Evolutionary conservation across 2,113 vertebrate genomes (phyloP), one percentile per base, ranked within the genome.

Genomic region (Oryzias woworae): DNA sequence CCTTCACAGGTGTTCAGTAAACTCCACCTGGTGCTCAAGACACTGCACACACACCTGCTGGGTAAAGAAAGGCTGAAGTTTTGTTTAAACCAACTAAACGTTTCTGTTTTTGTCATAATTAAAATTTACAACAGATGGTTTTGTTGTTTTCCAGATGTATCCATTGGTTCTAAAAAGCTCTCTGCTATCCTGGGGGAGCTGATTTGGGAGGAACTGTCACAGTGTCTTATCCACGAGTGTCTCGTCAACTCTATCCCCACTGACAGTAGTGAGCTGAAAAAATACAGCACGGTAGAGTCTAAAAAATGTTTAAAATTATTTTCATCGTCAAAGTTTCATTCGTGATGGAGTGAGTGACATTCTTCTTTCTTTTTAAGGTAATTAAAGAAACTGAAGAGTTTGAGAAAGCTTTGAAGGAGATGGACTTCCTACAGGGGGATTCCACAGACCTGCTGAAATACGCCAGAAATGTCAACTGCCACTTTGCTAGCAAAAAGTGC

Each of bases 401-500:
- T 85, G 96, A 99, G 85, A 87, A 88, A 41, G 85, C 91, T 62
- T 78, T 99, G 64, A 96, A 95, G 77, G 85, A 90, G 20, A 94
- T 98, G 94, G 87, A 81, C 24, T 94, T 94, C 87, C 77, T 98
- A 59, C 91, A 91, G 73, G 90, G 89, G 3, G 94, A 95, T 58
- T 91, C 92, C 0, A 96, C 95, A 0, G 96, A 96, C 58, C 80
- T 99, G 57, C 87, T 98, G 62, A 94, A 94, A 62, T 99, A 98
- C 0, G 96, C 96, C 57, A 90, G 93, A 15, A 95, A 98, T 0
- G 90, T 98, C 65, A 96, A 98, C 68, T 92, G 92, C 78, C 97
- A 98, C 67, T 99, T 98, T 69, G 96, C 96, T 77, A 96, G 93
- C 86, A 98, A 96, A 85, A 99, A 98, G 78, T 98, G 97, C 88